Evolutionary conservation across 1,140 invertebrate species (phyloP), one percentile per base, ranked within the genome.

Genomic region (Drosophila elegans): DNA sequence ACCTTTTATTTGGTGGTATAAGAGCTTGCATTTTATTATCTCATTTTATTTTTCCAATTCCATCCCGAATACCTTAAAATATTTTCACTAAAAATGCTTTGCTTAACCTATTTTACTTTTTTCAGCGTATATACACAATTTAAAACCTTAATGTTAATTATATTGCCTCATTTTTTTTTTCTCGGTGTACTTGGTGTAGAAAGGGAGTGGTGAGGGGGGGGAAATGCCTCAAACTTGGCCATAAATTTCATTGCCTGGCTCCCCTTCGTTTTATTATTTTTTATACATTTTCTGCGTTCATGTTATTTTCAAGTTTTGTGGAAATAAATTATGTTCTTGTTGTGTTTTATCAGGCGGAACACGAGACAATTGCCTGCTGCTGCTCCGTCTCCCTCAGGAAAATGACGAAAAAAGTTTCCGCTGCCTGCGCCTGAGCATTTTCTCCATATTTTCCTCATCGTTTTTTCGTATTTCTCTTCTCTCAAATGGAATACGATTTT

Each of bases 291-390:
- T 60, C 9, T 53, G 44, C 64, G 67, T 55, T 67, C 63, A 61
- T 60, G 55, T 68, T 67, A 69, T 77, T 77, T 77, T 76, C 73
- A 77, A 76, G 74, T 69, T 77, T 77, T 38, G 55, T 51, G 73
- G 44, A 77, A 77, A 77, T 77, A 77, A 77, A 77, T 77, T 77
- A 77, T 76, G 73, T 76, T 76, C 72, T 76, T 77, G 74, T 77
- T 77, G 74, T 77, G 74, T 77, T 77, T 77, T 77, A 77, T 77
- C 74, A 77, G 74, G 74, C 74, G 74, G 74, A 77, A 77, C 74
- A 77, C 74, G 73, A 77, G 74, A 77, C 74, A 77, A 77, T 77
- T 77, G 74, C 74, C 74, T 77, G 74, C 73, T 74, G 60, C 69
- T 74, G 42, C 49, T 59, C 36, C 12, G 39, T 10, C 38, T 41